A percentile compares a stretch with the other conserved stretches of the same genome.
Conservation (phyloP, 2,888 invertebrate genomes). For the Drosophila anomalata region DNA sequence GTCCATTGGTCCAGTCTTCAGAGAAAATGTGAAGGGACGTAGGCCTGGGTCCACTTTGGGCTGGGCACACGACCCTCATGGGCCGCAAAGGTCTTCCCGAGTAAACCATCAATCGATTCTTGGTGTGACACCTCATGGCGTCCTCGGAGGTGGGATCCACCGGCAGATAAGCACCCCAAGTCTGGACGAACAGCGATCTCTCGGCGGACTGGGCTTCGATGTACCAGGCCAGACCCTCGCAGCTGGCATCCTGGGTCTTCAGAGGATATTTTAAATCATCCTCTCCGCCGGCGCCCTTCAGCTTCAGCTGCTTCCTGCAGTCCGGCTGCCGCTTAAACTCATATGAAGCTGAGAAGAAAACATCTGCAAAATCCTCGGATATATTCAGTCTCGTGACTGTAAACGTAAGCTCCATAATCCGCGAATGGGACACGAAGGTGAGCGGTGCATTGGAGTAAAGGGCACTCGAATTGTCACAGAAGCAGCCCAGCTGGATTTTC, state of each 20-base stretch:
- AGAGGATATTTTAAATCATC: constrained; percentile 88
- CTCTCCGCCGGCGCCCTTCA: constrained; percentile 88
- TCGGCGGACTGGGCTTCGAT: constrained; percentile 91
- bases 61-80: constrained; percentile 89
- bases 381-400: constrained; percentile 89
- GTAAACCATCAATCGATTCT: constrained; percentile 92
- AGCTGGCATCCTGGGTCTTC: constrained; percentile 84
- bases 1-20: constrained; percentile 88
- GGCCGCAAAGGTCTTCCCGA: constrained; percentile 87
- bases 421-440: constrained; percentile 87
- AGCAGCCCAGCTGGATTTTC: constrained; percentile 89
- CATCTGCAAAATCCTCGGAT: constrained; percentile 91
- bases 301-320: constrained; percentile 87
- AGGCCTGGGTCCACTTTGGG: constrained; percentile 87
- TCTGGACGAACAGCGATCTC: constrained; percentile 91
- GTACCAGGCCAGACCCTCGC: constrained; percentile 88
- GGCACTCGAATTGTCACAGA: constrained; percentile 90
- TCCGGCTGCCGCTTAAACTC: constrained; percentile 88
- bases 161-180: constrained; percentile 92
- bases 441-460: constrained; percentile 86
- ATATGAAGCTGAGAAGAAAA: constrained; percentile 91
- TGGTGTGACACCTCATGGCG: constrained; percentile 89
- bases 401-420: constrained; percentile 90
- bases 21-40: constrained; percentile 91
- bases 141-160: constrained; percentile 87